A percentile compares a stretch with the other conserved stretches of the same genome.
These are phyloP conservation scores for Podarcis siculus DNA, from an alignment of 2,797 vertebrate genomes.

Conservation along the genomic window DNA sequence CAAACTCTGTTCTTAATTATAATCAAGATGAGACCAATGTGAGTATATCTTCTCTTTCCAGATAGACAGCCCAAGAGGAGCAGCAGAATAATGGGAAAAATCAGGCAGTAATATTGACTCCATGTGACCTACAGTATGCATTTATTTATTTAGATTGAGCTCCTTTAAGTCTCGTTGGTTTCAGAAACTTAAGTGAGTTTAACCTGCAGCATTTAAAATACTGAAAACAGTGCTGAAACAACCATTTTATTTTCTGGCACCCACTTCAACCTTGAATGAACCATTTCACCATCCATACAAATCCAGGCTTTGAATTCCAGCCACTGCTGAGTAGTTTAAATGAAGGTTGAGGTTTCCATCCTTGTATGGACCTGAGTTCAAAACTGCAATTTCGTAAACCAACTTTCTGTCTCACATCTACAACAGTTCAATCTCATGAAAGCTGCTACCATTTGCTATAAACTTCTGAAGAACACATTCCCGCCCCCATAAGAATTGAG, in stretches of 20 bases:
- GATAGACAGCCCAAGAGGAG: neutral
- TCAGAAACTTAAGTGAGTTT: neutral
- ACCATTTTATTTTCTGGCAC: neutral
- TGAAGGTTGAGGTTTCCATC: neutral
- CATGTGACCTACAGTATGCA: too few relatives aligned
- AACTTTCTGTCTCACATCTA: neutral
- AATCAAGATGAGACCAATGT: neutral
- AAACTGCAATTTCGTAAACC: neutral
- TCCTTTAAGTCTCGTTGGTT: neutral
- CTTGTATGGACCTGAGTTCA: neutral
- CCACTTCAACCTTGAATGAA: neutral
- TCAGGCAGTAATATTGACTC: too few relatives aligned
- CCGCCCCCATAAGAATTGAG: neutral
- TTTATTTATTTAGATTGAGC: too few relatives aligned
- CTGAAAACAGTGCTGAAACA: neutral
- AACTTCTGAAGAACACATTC: neutral
- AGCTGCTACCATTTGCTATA: neutral
- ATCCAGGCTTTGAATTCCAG: neutral
- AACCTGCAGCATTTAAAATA: neutral
- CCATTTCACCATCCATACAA: neutral
- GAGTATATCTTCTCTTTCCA: neutral
- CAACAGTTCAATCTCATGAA: neutral
- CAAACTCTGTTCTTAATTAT: neutral
- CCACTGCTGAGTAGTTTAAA: neutral
- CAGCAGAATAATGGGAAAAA: too few relatives aligned